Evolutionary conservation across 2,888 invertebrate genomes (phyloP).

Genomic region (Drosophila affinis): DNA sequence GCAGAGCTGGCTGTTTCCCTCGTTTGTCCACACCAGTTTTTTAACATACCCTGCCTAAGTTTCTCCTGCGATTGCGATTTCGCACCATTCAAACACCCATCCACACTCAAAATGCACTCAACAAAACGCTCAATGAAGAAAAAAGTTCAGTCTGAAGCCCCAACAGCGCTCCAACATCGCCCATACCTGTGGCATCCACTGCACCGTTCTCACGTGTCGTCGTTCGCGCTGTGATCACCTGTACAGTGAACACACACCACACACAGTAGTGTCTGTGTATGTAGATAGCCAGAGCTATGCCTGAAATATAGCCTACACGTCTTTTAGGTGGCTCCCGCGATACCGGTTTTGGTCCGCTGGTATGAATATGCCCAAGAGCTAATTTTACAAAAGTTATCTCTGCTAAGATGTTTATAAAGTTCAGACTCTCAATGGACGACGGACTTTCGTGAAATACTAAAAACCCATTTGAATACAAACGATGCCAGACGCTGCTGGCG

Average conservation of each 20-base stretch:
- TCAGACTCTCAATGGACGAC: slow-evolving; percentile 22
- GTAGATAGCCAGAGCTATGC: neutral
- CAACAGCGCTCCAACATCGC: neutral
- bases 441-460: slow-evolving; percentile 21
- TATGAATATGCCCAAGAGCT: slow-evolving; percentile 46
- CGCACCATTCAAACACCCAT: neutral
- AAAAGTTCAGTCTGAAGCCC: slow-evolving; percentile 69
- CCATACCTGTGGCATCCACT: slow-evolving; percentile 30
- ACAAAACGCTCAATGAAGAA: slow-evolving; percentile 10
- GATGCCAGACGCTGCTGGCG: neutral
- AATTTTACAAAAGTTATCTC: slow-evolving; percentile 44
- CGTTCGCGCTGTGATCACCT: slow-evolving; percentile 51
- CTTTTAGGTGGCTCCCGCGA: slow-evolving; percentile 47
- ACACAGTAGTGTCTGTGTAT: slow-evolving; percentile 3
- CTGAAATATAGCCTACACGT: slow-evolving; percentile 10
- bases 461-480: neutral
- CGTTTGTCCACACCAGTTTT: neutral
- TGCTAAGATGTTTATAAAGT: slow-evolving; percentile 41
- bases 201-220: slow-evolving; percentile 69
- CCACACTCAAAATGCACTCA: neutral
- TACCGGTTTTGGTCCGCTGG: slow-evolving; percentile 38
- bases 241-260: neutral
- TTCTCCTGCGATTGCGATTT: neutral
- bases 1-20: neutral
- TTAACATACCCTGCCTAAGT: neutral